Percentiles rank a stretch among this genome's conserved stretches.
Evolutionary conservation across 2,888 invertebrate species (phyloP).

Genomic region (Cataglyphis cursor): DNA sequence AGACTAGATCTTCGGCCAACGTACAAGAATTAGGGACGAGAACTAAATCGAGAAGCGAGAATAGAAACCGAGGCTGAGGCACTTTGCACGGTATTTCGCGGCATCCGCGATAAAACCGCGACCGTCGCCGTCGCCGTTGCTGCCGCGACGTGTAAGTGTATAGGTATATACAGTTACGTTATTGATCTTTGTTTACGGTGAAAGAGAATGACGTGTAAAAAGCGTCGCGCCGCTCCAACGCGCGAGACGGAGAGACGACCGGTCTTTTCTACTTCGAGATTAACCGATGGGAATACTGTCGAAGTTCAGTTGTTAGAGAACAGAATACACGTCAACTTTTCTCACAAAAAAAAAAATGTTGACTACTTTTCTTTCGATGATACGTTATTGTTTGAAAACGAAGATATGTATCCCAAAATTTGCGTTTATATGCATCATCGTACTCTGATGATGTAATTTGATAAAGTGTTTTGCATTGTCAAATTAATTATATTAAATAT

Average conservation of each 20-base stretch:
- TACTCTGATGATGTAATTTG: neutral
- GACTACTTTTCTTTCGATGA: neutral
- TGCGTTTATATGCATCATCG: neutral
- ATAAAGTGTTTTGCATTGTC: neutral
- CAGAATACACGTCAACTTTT: neutral
- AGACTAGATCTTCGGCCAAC: conserved; percentile 22
- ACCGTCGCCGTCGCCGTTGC: neutral
- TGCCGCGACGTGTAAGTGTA: neutral
- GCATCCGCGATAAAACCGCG: conserved; percentile 48
- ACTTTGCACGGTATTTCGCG: conserved; percentile 47
- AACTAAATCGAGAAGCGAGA: conserved; percentile 34
- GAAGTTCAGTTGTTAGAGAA: neutral
- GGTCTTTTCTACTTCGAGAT: neutral
- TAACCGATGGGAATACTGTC: neutral
- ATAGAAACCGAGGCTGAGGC: conserved; percentile 23
- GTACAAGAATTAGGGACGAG: conserved; percentile 21
- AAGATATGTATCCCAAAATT: neutral
- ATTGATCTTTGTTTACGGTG: conserved; percentile 53
- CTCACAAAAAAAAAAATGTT: neutral
- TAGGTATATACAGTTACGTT: conserved; percentile 27
- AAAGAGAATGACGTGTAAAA: conserved; percentile 31
- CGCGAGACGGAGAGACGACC: conserved; percentile 8
- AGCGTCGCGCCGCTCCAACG: conserved; percentile 16
- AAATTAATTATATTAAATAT: neutral
- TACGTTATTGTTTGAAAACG: neutral